Conservation (phyloP, 2,113 vertebrate species). For the Paramisgurnus dabryanus region DNA sequence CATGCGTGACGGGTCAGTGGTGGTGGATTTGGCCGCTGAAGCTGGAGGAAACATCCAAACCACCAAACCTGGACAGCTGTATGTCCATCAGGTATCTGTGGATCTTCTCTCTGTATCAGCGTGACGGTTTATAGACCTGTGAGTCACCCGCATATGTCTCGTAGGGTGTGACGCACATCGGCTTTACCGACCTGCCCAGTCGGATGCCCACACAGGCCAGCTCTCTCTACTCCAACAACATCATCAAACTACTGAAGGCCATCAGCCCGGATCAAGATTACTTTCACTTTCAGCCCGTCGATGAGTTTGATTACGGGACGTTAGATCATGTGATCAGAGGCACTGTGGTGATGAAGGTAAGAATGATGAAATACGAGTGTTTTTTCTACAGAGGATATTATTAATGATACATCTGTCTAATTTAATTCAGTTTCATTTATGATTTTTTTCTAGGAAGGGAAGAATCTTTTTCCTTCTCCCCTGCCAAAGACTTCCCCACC, state of each 20-base stretch:
- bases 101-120: constrained; percentile 49
- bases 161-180: constrained; percentile 83
- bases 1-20: constrained; percentile 70
- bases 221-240: constrained; percentile 83
- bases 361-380: too few relatives aligned
- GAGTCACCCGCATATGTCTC: background rate
- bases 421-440: constrained; percentile 22
- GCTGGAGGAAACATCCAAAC: constrained; percentile 77
- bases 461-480: constrained; percentile 74
- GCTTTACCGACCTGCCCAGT: constrained; percentile 82
- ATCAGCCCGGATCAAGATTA: constrained; percentile 82
- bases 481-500: constrained; percentile 66
- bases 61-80: constrained; percentile 63
- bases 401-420: too few relatives aligned
- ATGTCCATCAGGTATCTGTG: constrained; percentile 64
- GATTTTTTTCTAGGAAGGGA: constrained; percentile 67
- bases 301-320: constrained; percentile 78
- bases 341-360: constrained; percentile 77
- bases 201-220: constrained; percentile 84
- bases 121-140: too few relatives aligned
- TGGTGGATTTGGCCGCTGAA: constrained; percentile 73
- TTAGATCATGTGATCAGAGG: constrained; percentile 77
- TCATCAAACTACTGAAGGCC: constrained; percentile 86
- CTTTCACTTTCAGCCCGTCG: constrained; percentile 80
- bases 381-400: too few relatives aligned